phyloP scores from a whole-genome alignment of 2,888 invertebrate genomes.

The Eristalis pertinax region DNA sequence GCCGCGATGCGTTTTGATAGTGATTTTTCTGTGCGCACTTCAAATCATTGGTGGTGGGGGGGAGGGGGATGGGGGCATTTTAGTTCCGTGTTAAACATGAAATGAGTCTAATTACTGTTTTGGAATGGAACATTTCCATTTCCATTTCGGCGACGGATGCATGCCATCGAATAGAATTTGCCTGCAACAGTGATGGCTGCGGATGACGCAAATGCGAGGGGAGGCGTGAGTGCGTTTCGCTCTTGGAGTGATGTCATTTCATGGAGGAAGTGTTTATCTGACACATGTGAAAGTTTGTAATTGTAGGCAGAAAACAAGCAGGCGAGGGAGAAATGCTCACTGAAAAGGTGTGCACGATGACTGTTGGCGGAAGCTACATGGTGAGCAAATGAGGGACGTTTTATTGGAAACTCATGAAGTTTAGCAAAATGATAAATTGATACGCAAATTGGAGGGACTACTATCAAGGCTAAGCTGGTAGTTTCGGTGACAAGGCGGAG shows the following conservation, averaged over 20 bases:
- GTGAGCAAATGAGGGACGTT: no score
- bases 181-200: background rate
- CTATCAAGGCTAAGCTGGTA: no score
- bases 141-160: background rate
- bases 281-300: background rate
- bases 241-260: background rate
- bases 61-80: constrained; percentile 5
- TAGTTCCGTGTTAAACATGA: constrained; percentile 14
- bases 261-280: background rate
- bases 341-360: no score
- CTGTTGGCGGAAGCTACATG: no score
- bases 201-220: background rate
- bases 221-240: background rate
- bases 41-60: constrained; percentile 8
- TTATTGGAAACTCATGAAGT: no score
- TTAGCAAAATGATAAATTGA: no score
- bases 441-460: no score
- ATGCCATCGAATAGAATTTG: background rate
- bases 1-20: constrained; percentile 5
- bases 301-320: constrained; percentile 28
- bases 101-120: constrained; percentile 25
- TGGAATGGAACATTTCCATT: background rate
- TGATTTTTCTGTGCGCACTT: background rate
- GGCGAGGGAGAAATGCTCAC: background rate
- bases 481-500: no score